Evolutionary conservation across 1,140 invertebrate species (phyloP).

Genomic region (Drosophila navojoa): DNA sequence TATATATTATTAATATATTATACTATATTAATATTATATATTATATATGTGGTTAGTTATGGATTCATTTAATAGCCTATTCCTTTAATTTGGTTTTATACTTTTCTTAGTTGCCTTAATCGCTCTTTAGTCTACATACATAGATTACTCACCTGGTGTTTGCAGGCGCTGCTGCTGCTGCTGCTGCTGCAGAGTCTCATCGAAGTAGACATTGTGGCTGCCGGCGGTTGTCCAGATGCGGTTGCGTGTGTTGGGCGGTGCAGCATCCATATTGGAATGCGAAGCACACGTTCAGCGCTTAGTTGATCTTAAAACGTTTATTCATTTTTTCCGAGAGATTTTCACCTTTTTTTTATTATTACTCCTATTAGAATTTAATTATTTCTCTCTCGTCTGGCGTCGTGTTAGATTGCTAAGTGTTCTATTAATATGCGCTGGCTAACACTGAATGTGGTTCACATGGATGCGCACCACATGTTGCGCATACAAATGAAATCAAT

Average conservation of each 20-base stretch:
- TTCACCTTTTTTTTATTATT: slow-evolving; percentile 16
- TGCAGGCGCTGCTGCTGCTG: slow-evolving; percentile 50
- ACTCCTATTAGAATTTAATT: slow-evolving; percentile 47
- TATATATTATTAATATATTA: no score
- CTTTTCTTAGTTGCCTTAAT: no score
- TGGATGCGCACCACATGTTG: slow-evolving; percentile 59
- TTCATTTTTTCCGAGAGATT: slow-evolving; percentile 54
- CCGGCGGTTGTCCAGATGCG: slow-evolving; percentile 68
- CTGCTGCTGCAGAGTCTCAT: slow-evolving; percentile 62
- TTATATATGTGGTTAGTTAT: no score
- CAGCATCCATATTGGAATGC: slow-evolving; percentile 42
- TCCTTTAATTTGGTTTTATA: no score
- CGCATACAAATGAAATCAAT: slow-evolving; percentile 33
- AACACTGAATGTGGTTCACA: slow-evolving; percentile 53
- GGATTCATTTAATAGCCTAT: no score
- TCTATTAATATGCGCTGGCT: slow-evolving; percentile 34
- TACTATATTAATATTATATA: no score
- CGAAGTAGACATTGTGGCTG: slow-evolving; percentile 60
- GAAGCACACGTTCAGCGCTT: not conserved
- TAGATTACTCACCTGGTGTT: slow-evolving; percentile 56
- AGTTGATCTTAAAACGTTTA: slow-evolving; percentile 28
- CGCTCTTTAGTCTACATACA: no score
- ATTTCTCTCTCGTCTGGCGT: slow-evolving; percentile 5
- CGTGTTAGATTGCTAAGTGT: not conserved
- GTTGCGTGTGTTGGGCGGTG: slow-evolving; percentile 39